These are phyloP conservation scores for Lasioglossum oenotherae DNA, from an alignment of 2,888 invertebrate species.

Conservation along the genomic window DNA sequence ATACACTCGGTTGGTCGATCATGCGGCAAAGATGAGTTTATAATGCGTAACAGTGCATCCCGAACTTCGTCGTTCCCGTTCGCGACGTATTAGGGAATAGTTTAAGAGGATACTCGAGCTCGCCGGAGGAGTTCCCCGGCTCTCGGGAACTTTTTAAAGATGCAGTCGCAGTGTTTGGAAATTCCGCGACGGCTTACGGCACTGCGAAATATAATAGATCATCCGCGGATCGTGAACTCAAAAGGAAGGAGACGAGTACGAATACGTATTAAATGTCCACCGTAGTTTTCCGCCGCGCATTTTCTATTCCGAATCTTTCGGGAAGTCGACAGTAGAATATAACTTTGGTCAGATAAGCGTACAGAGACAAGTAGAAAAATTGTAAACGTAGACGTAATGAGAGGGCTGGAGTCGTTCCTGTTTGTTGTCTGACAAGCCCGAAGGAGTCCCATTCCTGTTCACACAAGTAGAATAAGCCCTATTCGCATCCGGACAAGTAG, in stretches of 20 bases:
- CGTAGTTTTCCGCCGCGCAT: not conserved
- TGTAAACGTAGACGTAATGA: not conserved
- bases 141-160: not conserved
- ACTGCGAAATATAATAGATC: slow-evolving; percentile 4
- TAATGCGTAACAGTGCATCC: slow-evolving; percentile 24
- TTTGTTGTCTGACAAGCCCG: not conserved
- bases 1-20: slow-evolving; percentile 32
- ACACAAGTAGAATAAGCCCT: not conserved
- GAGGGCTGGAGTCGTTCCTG: not conserved
- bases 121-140: not conserved
- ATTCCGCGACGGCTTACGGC: slow-evolving; percentile 1
- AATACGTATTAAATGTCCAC: not conserved
- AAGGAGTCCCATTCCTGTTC: not conserved
- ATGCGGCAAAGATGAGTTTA: slow-evolving; percentile 40
- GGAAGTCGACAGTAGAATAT: not conserved
- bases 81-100: slow-evolving; percentile 28
- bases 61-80: slow-evolving; percentile 13
- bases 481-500: not conserved
- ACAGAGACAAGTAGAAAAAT: not conserved
- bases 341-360: not conserved
- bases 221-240: not conserved
- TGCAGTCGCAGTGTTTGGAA: not conserved
- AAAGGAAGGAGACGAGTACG: not conserved
- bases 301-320: not conserved
- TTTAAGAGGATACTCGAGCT: slow-evolving; percentile 20